Evolutionary conservation across 1,140 invertebrate species (phyloP).

Genomic region (Choristoneura fumiferana): DNA sequence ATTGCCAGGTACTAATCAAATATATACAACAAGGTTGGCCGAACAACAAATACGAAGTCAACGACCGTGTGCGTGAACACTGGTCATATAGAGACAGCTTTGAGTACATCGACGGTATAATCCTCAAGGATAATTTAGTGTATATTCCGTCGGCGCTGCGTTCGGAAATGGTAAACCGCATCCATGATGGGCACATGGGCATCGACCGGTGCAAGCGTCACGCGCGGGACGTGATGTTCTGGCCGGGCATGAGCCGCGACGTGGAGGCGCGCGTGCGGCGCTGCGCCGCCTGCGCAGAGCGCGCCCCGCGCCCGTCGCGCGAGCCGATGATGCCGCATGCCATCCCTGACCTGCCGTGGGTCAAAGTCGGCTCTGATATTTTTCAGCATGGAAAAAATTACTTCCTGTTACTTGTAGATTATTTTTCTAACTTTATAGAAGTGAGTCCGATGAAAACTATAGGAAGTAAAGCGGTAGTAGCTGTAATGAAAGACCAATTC

Average conservation of each 20-base stretch:
- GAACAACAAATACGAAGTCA: not conserved
- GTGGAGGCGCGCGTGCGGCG: slow-evolving; percentile 37
- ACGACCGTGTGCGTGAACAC: not conserved
- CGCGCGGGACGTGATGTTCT: slow-evolving; percentile 54
- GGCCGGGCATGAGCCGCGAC: slow-evolving; percentile 48
- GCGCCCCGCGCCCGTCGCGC: slow-evolving; percentile 17
- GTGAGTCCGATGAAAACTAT: no score
- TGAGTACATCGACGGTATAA: slow-evolving; percentile 31
- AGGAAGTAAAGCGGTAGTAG: slow-evolving; percentile 22
- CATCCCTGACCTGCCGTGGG: slow-evolving; percentile 40
- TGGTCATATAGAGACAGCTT: not conserved
- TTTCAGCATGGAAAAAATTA: slow-evolving; percentile 31
- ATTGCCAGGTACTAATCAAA: slow-evolving; percentile 9
- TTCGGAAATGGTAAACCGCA: slow-evolving; percentile 42
- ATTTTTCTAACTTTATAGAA: no score
- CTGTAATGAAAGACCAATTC: slow-evolving; percentile 28
- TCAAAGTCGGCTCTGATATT: slow-evolving; percentile 52
- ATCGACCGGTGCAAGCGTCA: slow-evolving; percentile 43
- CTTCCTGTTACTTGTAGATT: not conserved
- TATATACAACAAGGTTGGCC: slow-evolving; percentile 23
- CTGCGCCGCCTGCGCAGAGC: slow-evolving; percentile 34
- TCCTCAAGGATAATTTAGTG: slow-evolving; percentile 43
- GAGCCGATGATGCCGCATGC: slow-evolving; percentile 41
- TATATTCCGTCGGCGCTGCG: slow-evolving; percentile 46
- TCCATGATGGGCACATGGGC: slow-evolving; percentile 51